These are phyloP conservation scores for Chiroxiphia lanceolata DNA, from an alignment of 2,797 vertebrate genomes.

Conservation along the genomic window DNA sequence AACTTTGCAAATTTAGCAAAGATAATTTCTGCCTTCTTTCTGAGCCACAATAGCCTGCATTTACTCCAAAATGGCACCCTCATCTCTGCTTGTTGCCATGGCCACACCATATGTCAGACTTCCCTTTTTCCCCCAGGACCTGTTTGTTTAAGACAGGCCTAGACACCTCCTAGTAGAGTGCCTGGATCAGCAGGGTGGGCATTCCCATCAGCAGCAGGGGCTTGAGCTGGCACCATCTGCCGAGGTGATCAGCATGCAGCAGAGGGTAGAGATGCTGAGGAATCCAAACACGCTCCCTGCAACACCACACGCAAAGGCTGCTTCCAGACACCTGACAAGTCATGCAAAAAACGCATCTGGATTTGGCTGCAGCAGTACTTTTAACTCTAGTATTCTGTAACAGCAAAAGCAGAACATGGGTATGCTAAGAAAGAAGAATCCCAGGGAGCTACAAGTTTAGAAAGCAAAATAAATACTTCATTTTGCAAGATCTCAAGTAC, in stretches of 20 bases:
- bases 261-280: slow-evolving; percentile 63
- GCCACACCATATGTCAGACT: slow-evolving; percentile 36
- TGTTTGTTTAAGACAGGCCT: slow-evolving; percentile 45
- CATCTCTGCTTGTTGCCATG: slow-evolving; percentile 64
- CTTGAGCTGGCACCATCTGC: not conserved
- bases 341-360: not conserved
- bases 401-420: not conserved
- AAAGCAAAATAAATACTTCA: not conserved
- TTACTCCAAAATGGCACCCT: slow-evolving; percentile 34
- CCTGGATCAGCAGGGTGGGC: slow-evolving; percentile 25
- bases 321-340: not conserved
- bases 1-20: not conserved
- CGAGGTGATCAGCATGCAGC: slow-evolving; percentile 77
- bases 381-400: not conserved
- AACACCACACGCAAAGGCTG: not conserved
- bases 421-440: not conserved
- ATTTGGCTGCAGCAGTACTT: not conserved
- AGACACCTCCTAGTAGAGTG: slow-evolving; percentile 57
- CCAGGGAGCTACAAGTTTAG: not conserved
- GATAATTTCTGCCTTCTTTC: slow-evolving; percentile 23
- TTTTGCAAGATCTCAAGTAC: not conserved
- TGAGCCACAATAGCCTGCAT: slow-evolving; percentile 8
- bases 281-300: slow-evolving; percentile 71
- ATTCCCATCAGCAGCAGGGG: not conserved
- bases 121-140: slow-evolving; percentile 7